Evolutionary conservation across 2,888 invertebrate genomes (phyloP).

Genomic region (Copidosoma aretas): DNA sequence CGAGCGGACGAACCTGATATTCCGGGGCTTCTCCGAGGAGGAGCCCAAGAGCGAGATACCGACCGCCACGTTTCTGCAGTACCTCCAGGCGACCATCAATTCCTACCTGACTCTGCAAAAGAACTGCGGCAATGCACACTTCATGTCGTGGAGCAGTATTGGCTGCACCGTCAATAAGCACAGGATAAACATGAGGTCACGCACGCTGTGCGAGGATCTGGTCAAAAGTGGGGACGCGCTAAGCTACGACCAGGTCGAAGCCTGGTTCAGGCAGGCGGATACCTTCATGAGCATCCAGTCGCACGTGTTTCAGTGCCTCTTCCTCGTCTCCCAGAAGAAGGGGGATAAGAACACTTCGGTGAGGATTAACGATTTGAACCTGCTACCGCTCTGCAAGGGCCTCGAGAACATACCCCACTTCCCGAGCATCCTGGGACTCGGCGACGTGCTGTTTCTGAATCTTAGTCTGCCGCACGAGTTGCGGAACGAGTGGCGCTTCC

Average conservation of each 20-base stretch:
- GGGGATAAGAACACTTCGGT: slow-evolving; percentile 59
- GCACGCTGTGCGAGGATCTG: slow-evolving; percentile 66
- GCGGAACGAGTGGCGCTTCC: slow-evolving; percentile 82
- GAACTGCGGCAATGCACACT: slow-evolving; percentile 65
- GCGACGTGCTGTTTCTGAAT: slow-evolving; percentile 82
- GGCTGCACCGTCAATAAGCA: slow-evolving; percentile 68
- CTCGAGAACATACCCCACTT: slow-evolving; percentile 78
- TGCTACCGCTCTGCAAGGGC: slow-evolving; percentile 68
- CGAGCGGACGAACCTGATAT: slow-evolving; percentile 55
- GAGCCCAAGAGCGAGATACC: slow-evolving; percentile 56
- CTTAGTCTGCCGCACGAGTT: slow-evolving; percentile 77
- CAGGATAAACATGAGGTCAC: slow-evolving; percentile 67
- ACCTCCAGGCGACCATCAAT: slow-evolving; percentile 77
- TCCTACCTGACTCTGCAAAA: slow-evolving; percentile 77
- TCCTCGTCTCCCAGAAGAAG: slow-evolving; percentile 65
- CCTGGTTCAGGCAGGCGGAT: slow-evolving; percentile 64
- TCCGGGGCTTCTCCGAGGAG: slow-evolving; percentile 57
- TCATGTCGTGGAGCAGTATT: slow-evolving; percentile 68
- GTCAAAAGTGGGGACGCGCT: slow-evolving; percentile 60
- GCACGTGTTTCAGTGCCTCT: slow-evolving; percentile 66
- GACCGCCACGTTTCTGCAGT: slow-evolving; percentile 64
- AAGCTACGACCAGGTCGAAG: slow-evolving; percentile 61
- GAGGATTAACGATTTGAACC: slow-evolving; percentile 63
- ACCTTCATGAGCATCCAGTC: slow-evolving; percentile 64
- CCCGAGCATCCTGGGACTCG: slow-evolving; percentile 76